These are phyloP conservation scores for Crax fasciolata DNA, from an alignment of 2,797 vertebrate species.

Conservation along the genomic window DNA sequence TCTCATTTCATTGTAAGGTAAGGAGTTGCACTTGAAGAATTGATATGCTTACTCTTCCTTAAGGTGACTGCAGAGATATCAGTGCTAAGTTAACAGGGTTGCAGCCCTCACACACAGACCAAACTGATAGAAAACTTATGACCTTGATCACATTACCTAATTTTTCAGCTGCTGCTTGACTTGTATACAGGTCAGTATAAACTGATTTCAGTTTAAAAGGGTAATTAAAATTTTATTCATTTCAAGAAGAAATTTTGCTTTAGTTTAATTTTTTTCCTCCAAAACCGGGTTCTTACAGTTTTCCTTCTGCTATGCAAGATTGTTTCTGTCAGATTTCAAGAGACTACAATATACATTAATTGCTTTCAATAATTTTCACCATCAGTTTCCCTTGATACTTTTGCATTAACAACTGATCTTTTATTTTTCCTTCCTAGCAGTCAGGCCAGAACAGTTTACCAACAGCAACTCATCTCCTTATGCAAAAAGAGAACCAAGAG, in stretches of 20 bases:
- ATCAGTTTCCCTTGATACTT: background rate
- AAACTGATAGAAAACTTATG: background rate
- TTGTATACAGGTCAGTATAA: background rate
- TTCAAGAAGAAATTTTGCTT: background rate
- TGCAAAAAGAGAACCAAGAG: background rate
- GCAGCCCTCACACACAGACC: background rate
- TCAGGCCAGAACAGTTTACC: background rate
- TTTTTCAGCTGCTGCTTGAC: background rate
- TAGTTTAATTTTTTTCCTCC: background rate
- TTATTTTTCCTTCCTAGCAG: background rate
- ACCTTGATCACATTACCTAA: background rate
- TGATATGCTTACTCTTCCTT: background rate
- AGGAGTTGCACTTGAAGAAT: background rate
- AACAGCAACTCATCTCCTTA: background rate
- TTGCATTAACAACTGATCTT: background rate
- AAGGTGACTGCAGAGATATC: background rate
- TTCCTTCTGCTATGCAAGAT: background rate
- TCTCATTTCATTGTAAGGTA: background rate
- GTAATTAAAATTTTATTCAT: background rate
- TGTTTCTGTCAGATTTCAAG: background rate
- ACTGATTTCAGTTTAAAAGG: background rate
- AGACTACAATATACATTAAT: background rate
- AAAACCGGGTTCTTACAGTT: background rate
- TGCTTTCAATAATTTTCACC: background rate
- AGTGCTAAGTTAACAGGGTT: background rate